A percentile compares a stretch with the other conserved stretches of the same genome.
Conservation (phyloP, 2,888 invertebrate genomes). For the Coelopa pilipes region DNA sequence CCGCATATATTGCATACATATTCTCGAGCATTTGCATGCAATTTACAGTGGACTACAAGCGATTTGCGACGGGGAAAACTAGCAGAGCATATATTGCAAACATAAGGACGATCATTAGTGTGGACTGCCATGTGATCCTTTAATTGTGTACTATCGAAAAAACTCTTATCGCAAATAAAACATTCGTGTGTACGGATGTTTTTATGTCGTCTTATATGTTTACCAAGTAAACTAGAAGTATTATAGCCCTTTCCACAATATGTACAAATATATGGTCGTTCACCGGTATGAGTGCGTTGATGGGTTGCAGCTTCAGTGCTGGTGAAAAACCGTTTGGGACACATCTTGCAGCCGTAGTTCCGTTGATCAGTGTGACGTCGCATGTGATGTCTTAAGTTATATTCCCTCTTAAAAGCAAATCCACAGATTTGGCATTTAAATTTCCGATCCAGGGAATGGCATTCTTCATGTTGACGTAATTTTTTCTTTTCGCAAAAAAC, state of each 20-base stretch:
- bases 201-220: slow-evolving; percentile 2
- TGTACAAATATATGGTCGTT: slow-evolving; percentile 70
- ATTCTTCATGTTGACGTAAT: not conserved
- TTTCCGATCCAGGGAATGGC: slow-evolving; percentile 6
- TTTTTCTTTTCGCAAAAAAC: not conserved
- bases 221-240: not conserved
- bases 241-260: slow-evolving; percentile 71
- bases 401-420: not conserved
- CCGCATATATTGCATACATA: slow-evolving; percentile 47
- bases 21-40: slow-evolving; percentile 44
- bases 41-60: not conserved
- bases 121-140: slow-evolving; percentile 19
- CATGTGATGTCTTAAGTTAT: slow-evolving; percentile 6
- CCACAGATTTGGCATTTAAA: slow-evolving; percentile 26
- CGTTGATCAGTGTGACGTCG: slow-evolving; percentile 13
- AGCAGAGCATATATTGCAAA: slow-evolving; percentile 7
- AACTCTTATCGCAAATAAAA: slow-evolving; percentile 1
- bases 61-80: slow-evolving; percentile 16
- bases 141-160: not conserved
- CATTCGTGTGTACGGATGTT: slow-evolving; percentile 1
- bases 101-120: slow-evolving; percentile 9
- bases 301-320: slow-evolving; percentile 23
- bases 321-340: slow-evolving; percentile 31
- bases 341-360: slow-evolving; percentile 31
- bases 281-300: slow-evolving; percentile 68